Conservation (phyloP, 1,140 invertebrate species). For the Aphelenchoides avenae region DNA sequence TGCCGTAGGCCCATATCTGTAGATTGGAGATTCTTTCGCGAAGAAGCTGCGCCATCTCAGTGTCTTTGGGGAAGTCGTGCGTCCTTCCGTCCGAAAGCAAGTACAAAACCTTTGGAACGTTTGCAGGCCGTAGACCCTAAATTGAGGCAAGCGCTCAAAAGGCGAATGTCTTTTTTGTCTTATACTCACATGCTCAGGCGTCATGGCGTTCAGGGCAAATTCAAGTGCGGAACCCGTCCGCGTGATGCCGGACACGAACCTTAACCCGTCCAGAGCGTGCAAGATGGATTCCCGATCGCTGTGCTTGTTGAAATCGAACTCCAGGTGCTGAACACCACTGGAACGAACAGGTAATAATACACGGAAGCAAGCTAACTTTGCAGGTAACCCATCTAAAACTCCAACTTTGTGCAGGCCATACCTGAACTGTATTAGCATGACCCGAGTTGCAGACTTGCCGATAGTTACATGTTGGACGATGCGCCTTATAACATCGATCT, state of each 20-base stretch:
- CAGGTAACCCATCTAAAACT: neutral
- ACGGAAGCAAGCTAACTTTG: neutral
- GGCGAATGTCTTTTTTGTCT: slow-evolving; percentile 3
- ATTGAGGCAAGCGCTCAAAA: no score
- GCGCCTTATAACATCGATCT: slow-evolving; percentile 53
- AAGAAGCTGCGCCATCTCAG: slow-evolving; percentile 45
- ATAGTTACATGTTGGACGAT: slow-evolving; percentile 58
- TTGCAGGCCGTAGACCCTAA: slow-evolving; percentile 48
- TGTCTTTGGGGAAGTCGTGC: slow-evolving; percentile 56
- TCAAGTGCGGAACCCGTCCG: slow-evolving; percentile 55
- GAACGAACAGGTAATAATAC: slow-evolving; percentile 22
- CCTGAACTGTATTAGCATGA: slow-evolving; percentile 58
- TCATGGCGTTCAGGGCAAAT: slow-evolving; percentile 48
- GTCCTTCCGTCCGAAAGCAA: slow-evolving; percentile 56
- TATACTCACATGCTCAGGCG: slow-evolving; percentile 22
- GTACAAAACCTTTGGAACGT: slow-evolving; percentile 54
- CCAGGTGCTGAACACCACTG: slow-evolving; percentile 58
- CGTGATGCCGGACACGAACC: slow-evolving; percentile 57
- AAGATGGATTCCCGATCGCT: slow-evolving; percentile 15
- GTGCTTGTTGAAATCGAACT: slow-evolving; percentile 56
- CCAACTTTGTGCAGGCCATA: no score
- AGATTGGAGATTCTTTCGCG: slow-evolving; percentile 45
- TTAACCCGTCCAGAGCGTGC: slow-evolving; percentile 46
- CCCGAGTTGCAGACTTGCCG: slow-evolving; percentile 49
- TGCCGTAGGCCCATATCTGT: slow-evolving; percentile 58